These are phyloP conservation scores for Blennius ocellaris DNA, from an alignment of 2,113 vertebrate species.

Conservation along the genomic window DNA sequence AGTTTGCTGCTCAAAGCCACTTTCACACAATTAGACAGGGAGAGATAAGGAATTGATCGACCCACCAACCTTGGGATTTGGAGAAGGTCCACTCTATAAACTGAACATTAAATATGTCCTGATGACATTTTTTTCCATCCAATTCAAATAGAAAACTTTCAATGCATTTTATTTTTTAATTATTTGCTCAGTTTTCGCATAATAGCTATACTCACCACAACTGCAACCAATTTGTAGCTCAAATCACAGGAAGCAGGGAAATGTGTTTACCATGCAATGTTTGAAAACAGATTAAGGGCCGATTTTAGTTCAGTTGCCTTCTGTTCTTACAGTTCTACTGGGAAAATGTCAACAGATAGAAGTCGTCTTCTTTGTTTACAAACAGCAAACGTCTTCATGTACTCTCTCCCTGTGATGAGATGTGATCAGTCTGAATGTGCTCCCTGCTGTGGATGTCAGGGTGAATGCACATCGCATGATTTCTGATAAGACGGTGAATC, in stretches of 20 bases:
- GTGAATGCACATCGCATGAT: conserved; percentile 31
- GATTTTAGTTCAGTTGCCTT: not conserved
- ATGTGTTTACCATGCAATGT: not conserved
- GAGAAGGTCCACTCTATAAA: too few species aligned
- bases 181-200: too few species aligned
- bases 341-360: not conserved
- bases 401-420: conserved; percentile 10
- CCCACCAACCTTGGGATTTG: too few species aligned
- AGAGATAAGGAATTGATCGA: too few species aligned
- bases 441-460: conserved; percentile 6
- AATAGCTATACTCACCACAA: not conserved
- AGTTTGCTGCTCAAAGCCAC: too few species aligned
- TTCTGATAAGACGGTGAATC: conserved; percentile 50
- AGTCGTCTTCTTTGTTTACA: conserved; percentile 1
- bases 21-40: too few species aligned
- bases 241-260: not conserved
- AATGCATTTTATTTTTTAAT: too few species aligned
- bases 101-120: too few species aligned
- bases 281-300: not conserved
- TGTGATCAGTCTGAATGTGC: conserved; percentile 35
- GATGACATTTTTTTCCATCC: too few species aligned
- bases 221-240: not conserved
- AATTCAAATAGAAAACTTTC: too few species aligned
- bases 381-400: not conserved
- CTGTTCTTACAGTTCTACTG: not conserved